Base-by-base conservation (phyloP, 2,797 vertebrate genomes). In the Lithobates sylvaticus region DNA sequence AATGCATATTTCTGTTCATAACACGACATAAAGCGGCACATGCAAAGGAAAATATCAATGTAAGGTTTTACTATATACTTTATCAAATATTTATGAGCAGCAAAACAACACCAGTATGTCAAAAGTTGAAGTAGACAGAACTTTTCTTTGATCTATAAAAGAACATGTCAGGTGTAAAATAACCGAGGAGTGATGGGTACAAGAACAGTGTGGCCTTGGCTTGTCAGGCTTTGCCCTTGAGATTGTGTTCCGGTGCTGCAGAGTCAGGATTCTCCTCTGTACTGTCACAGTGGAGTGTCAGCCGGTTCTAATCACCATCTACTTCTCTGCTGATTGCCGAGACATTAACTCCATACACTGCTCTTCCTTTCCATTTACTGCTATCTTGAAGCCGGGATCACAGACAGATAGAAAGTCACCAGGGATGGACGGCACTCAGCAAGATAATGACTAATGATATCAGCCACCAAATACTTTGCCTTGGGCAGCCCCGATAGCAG, bases 301-400 rank as follows among this genome's bases (percentile, higher is more conserved):
- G 58, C 23, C 61, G 21, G 27, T 68, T 67, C 61, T 68, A 75
- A 75, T 75, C 71, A 44, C 32, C 21, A 21, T 26, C 74, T n/a
- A 67, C 8, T 67, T 68, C 39, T 23, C 29, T 27, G 64, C 72
- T 75, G 61, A 76, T 84, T 68, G 61, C 42, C 27, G 15, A 76
- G 73, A 84, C 74, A 50, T 67, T 67, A 68, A 75, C 44, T 47
- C 61, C 73, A 84, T 76, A 76, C 42, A 16, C 12, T 76, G 26
- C 42, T 36, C 73, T 69, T 84, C 73, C 64, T 39, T 39, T 70
- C 74, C 65, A 34, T 70, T 76, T 76, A 26, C 36, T 61, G 36
- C 26, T 23, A 61, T 70, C 32, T 16, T 16, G 58, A 3, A 69
- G 82, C 39, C 29, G 47, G 36, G 75, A 84, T 77, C 65, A 78